Conservation (phyloP, 2,888 invertebrate species). For the Marronus borbonicus region DNA sequence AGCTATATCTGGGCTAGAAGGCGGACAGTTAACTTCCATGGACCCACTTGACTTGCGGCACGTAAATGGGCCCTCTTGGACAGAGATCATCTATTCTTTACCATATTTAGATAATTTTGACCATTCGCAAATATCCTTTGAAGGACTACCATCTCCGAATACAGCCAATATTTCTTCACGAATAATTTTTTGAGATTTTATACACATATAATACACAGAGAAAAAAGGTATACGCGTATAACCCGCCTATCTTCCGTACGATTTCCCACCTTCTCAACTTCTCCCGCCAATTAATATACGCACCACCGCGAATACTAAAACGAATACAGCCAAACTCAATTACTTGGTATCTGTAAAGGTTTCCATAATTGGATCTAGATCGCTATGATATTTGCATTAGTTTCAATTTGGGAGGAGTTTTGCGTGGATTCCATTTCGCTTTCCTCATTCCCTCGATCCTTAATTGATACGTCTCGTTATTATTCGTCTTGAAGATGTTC, state of each 20-base stretch:
- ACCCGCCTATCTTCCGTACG: background rate
- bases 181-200: too few species aligned
- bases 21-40: too few species aligned
- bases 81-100: too few species aligned
- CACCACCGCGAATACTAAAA: slow-evolving; percentile 16
- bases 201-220: too few species aligned
- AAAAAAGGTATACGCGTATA: too few species aligned
- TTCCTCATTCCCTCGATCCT: background rate
- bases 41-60: too few species aligned
- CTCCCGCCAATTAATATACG: background rate
- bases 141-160: too few species aligned
- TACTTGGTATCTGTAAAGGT: slow-evolving; percentile 41
- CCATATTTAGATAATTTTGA: too few species aligned
- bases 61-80: too few species aligned
- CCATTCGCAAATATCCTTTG: too few species aligned
- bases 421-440: slow-evolving; percentile 1
- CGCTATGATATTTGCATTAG: slow-evolving; percentile 44
- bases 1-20: too few species aligned
- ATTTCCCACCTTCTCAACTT: slow-evolving; percentile 8
- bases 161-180: too few species aligned
- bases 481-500: slow-evolving; percentile 3
- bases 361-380: slow-evolving; percentile 41
- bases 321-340: slow-evolving; percentile 21
- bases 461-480: slow-evolving; percentile 34
- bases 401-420: slow-evolving; percentile 38